Conservation (phyloP, 2,888 invertebrate genomes). For the Ophioninae sp. region DNA sequence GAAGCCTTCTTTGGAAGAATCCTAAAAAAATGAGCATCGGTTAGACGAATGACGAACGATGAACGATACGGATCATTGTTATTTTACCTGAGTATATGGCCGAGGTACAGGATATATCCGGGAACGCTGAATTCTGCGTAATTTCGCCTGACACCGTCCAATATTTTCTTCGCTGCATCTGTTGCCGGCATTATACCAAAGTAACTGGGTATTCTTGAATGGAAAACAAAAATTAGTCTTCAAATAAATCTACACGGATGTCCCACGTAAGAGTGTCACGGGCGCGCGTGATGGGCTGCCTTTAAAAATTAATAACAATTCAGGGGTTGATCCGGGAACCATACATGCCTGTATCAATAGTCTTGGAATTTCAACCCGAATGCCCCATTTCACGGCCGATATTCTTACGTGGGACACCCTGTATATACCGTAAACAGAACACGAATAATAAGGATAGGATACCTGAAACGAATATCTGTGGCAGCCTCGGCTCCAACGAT, state of each 20-base stretch:
- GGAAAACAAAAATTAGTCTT: not conserved
- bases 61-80: not conserved
- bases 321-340: no score
- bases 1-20: slow-evolving; percentile 85
- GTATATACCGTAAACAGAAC: not conserved
- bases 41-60: slow-evolving; percentile 8
- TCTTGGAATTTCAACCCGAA: no score
- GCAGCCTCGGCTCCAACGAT: slow-evolving; percentile 83
- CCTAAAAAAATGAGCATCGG: slow-evolving; percentile 73
- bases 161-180: slow-evolving; percentile 83
- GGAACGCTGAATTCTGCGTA: slow-evolving; percentile 86
- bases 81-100: slow-evolving; percentile 82
- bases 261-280: no score
- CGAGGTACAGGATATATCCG: slow-evolving; percentile 83
- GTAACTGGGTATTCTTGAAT: slow-evolving; percentile 85
- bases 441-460: not conserved
- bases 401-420: no score
- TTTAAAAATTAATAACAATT: no score
- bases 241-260: not conserved
- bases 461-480: slow-evolving; percentile 84
- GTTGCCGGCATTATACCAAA: slow-evolving; percentile 85
- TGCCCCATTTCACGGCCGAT: no score
- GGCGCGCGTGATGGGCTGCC: no score
- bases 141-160: slow-evolving; percentile 85
- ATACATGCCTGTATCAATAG: no score